Evolutionary conservation across 1,140 invertebrate genomes (phyloP).

Genomic region (Drosophila guanche): DNA sequence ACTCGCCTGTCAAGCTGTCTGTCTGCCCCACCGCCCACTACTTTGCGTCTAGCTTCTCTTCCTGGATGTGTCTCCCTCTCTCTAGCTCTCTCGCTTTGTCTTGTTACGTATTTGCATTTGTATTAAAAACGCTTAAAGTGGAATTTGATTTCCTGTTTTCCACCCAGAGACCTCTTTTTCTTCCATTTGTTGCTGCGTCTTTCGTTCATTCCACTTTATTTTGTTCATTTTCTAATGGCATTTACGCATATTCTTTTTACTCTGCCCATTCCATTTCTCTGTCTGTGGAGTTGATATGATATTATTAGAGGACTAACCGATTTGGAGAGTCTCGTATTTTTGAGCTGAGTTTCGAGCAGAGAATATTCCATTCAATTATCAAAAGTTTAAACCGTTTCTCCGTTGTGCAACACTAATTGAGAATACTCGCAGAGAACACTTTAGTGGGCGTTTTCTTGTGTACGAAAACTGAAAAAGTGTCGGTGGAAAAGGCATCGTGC

Average conservation of each 20-base stretch:
- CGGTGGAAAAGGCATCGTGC: too few relatives aligned
- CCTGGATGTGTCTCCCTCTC: slow-evolving; percentile 2
- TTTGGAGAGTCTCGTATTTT: too few relatives aligned
- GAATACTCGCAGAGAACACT: too few relatives aligned
- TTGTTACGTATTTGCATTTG: slow-evolving; percentile 69
- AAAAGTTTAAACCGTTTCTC: too few relatives aligned
- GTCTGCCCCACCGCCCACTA: background rate
- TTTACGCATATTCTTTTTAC: slow-evolving; percentile 57
- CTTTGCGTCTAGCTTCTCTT: background rate
- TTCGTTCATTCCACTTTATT: slow-evolving; percentile 16
- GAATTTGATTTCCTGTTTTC: slow-evolving; percentile 78
- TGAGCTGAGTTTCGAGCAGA: too few relatives aligned
- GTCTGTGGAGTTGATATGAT: slow-evolving; percentile 48
- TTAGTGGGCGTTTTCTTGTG: too few relatives aligned
- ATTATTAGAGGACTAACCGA: slow-evolving; percentile 5
- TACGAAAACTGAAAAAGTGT: too few relatives aligned
- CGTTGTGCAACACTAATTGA: too few relatives aligned
- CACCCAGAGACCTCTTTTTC: slow-evolving; percentile 6
- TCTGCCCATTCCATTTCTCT: background rate
- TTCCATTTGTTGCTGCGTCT: slow-evolving; percentile 51
- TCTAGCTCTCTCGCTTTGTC: background rate
- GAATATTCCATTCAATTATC: too few relatives aligned
- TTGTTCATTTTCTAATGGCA: slow-evolving; percentile 73
- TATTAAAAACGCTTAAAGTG: slow-evolving; percentile 80
- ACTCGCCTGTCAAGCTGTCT: slow-evolving; percentile 58